A percentile compares a stretch with the other conserved stretches of the same genome.
Evolutionary conservation across 2,797 vertebrate species (phyloP).

Genomic region (Pristis pectinata): DNA sequence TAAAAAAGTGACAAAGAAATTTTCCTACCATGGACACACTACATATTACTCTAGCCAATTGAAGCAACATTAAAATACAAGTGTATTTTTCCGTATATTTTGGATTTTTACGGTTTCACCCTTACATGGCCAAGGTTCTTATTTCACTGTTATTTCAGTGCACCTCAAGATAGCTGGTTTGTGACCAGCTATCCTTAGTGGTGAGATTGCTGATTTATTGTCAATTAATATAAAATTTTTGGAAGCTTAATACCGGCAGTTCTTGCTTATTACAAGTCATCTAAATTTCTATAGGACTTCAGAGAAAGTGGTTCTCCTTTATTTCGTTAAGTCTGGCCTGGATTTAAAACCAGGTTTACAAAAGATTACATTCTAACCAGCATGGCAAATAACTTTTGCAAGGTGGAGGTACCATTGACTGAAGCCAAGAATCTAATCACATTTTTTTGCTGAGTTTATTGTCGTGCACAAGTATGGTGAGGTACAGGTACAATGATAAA

Average conservation of each 20-base stretch:
- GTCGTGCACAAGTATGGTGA: no score
- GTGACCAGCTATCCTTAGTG: background rate
- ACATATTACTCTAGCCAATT: background rate
- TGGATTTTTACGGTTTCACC: background rate
- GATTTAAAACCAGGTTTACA: background rate
- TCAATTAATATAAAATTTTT: background rate
- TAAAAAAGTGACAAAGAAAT: background rate
- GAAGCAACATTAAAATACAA: background rate
- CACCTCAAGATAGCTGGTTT: background rate
- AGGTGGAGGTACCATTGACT: background rate
- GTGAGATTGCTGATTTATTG: background rate
- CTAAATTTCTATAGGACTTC: background rate
- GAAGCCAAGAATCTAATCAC: background rate
- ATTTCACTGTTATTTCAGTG: background rate
- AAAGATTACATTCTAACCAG: background rate
- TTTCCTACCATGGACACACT: background rate
- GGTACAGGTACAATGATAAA: no score
- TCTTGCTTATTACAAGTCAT: background rate
- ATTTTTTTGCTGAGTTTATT: no score
- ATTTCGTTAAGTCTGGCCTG: background rate
- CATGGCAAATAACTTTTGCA: background rate
- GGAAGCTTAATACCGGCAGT: background rate
- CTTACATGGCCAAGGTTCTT: background rate
- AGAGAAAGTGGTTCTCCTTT: background rate
- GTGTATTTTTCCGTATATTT: background rate